A percentile compares a stretch with the other conserved stretches of the same genome.
phyloP scores from a whole-genome alignment of 2,888 invertebrate species.

The Ditula angustiorana region DNA sequence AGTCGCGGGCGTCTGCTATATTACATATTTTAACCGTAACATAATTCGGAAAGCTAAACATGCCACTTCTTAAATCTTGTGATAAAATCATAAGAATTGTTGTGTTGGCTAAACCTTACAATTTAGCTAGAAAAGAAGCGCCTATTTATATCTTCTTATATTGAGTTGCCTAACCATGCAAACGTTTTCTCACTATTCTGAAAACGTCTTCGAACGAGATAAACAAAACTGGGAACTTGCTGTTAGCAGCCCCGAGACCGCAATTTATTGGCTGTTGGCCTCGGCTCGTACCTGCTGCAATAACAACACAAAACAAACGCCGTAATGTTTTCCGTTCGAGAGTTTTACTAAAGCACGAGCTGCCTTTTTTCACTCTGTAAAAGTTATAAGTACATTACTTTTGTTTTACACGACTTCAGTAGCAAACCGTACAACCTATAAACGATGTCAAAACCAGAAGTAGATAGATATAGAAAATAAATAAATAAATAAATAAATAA shows the following conservation, averaged over 20 bases:
- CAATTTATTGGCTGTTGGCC: conserved; percentile 49
- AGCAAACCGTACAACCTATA: no score
- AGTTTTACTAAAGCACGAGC: background rate
- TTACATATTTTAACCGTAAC: no score
- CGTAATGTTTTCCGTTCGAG: background rate
- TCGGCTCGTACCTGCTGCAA: conserved; percentile 13
- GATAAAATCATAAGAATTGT: background rate
- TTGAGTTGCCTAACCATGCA: conserved; percentile 21
- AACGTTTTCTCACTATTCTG: conserved; percentile 30
- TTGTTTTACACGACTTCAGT: no score
- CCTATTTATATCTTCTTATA: background rate
- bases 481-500: no score
- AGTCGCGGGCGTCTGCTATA: no score
- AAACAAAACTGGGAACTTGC: conserved; percentile 44
- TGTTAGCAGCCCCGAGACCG: conserved; percentile 43
- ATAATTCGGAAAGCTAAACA: background rate
- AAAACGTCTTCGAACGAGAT: conserved; percentile 43
- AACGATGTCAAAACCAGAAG: no score
- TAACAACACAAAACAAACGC: conserved; percentile 29
- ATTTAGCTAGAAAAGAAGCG: background rate
- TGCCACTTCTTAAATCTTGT: background rate
- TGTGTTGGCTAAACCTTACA: background rate
- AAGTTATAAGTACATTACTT: background rate
- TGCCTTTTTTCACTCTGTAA: background rate
- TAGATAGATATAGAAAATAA: no score